Percentiles rank a stretch among this genome's conserved stretches.
Conservation (phyloP, 2,888 invertebrate species). For the Parnassius orleans region DNA sequence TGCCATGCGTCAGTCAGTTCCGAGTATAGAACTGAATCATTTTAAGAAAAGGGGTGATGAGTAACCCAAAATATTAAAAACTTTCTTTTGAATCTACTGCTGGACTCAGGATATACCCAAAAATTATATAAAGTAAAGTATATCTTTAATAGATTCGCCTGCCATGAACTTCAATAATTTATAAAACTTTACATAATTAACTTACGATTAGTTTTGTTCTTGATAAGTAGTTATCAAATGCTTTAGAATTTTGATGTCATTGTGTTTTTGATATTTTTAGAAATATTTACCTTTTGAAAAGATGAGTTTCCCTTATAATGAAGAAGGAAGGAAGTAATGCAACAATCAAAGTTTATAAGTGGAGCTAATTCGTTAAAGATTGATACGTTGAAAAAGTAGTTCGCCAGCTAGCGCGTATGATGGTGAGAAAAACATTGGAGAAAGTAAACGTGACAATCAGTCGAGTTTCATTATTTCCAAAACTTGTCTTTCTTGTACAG, state of each 20-base stretch:
- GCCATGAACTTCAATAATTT: no score
- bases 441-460: slow-evolving; percentile 62
- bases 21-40: background rate
- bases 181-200: no score
- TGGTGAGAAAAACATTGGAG: slow-evolving; percentile 55
- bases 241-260: no score
- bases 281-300: no score
- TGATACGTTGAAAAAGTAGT: slow-evolving; percentile 42
- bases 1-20: background rate
- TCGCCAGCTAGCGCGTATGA: slow-evolving; percentile 44
- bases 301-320: background rate
- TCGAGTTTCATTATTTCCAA: slow-evolving; percentile 59
- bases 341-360: slow-evolving; percentile 54
- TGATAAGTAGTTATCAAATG: no score
- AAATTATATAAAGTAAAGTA: no score
- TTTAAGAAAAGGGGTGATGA: background rate
- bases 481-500: slow-evolving; percentile 66
- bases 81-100: no score
- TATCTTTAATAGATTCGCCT: no score
- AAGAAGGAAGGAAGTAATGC: slow-evolving; percentile 36
- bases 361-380: slow-evolving; percentile 46
- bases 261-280: no score
- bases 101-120: no score
- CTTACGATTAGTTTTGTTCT: no score
- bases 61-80: no score